Evolutionary conservation across 2,113 vertebrate genomes (phyloP).

Genomic region (Recurvirostra avosetta): DNA sequence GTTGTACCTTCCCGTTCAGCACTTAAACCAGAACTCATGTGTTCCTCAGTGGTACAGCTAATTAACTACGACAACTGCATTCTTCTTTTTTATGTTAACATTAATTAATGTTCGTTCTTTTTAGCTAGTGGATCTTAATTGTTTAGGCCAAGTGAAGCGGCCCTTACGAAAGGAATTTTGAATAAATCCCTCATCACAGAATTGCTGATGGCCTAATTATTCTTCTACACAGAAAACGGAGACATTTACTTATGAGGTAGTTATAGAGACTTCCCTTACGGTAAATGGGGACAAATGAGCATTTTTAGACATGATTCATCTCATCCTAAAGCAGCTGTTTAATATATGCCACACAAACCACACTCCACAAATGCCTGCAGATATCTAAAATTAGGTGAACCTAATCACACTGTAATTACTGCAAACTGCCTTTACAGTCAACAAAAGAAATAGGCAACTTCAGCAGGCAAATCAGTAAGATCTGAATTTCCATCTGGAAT

Average conservation of each 20-base stretch:
- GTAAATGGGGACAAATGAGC: neutral
- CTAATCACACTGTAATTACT: neutral
- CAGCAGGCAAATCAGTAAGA: neutral
- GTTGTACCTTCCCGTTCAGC: neutral
- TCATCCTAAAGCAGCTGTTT: neutral
- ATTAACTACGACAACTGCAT: neutral
- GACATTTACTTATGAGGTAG: neutral
- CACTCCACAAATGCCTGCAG: neutral
- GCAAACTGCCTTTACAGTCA: neutral
- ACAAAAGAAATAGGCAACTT: neutral
- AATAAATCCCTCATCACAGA: neutral
- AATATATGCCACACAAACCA: neutral
- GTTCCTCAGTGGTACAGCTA: neutral
- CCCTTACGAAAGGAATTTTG: neutral
- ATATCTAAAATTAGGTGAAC: neutral
- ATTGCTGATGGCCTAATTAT: conserved; percentile 9
- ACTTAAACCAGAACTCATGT: neutral
- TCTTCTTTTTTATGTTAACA: neutral
- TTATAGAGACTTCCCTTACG: neutral
- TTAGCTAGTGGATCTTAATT: neutral
- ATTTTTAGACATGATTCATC: conserved; percentile 6
- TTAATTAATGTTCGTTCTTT: neutral
- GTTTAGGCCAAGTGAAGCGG: neutral
- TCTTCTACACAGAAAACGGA: neutral
- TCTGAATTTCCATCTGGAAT: neutral